Conservation (phyloP, 2,888 invertebrate genomes). For the Nomada goodeniana region DNA sequence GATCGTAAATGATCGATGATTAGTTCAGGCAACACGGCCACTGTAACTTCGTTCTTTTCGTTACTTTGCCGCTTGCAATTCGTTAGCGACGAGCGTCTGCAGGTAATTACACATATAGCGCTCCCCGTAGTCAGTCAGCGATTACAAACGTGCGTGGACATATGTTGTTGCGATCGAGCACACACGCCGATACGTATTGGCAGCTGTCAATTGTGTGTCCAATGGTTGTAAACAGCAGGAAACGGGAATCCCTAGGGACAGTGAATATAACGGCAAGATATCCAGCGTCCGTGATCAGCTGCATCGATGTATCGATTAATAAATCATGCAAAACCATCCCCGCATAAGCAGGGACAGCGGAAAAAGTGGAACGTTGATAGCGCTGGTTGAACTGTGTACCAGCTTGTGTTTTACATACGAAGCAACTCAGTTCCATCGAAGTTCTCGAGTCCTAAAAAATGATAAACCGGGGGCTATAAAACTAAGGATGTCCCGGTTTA, state of each 20-base stretch:
- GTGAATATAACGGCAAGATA: constrained; percentile 21
- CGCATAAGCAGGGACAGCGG: background rate
- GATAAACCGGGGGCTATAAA: too few species aligned
- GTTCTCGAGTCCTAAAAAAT: too few species aligned
- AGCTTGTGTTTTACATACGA: background rate
- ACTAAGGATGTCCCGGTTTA: too few species aligned
- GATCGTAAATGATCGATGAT: too few species aligned
- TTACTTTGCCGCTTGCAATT: background rate
- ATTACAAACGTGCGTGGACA: background rate
- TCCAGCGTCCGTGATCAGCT: background rate
- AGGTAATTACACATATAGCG: background rate
- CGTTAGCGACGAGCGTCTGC: background rate
- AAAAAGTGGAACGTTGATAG: background rate
- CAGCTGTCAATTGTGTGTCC: constrained; percentile 45
- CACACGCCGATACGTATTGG: constrained; percentile 18
- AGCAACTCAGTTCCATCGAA: too few species aligned
- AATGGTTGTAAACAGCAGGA: constrained; percentile 38
- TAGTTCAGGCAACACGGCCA: background rate
- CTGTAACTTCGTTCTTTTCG: background rate
- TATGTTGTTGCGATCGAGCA: constrained; percentile 13
- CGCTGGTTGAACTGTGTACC: background rate
- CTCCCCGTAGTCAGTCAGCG: background rate
- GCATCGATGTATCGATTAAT: background rate
- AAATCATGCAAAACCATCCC: background rate
- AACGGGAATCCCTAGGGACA: constrained; percentile 28